Evolutionary conservation across 2,888 invertebrate species (phyloP).

Genomic region (Tromatobia lineatoria): DNA sequence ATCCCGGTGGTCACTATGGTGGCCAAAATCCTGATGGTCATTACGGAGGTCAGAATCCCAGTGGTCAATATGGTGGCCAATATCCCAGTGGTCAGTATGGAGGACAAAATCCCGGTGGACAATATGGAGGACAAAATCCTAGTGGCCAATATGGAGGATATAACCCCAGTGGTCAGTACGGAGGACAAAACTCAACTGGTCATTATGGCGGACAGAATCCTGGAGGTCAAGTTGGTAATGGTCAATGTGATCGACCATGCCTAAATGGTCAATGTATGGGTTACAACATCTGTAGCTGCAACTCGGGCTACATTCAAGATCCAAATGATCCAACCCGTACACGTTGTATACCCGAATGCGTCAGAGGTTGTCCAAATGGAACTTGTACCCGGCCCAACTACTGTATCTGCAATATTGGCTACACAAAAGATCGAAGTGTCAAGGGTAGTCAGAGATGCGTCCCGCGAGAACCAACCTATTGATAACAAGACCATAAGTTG

Average conservation of each 20-base stretch:
- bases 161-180: constrained; percentile 1
- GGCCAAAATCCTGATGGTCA: constrained; percentile 11
- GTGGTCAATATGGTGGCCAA: neutral
- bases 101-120: constrained; percentile 54
- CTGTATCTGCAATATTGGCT: constrained; percentile 91
- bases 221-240: constrained; percentile 71
- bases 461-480: constrained; percentile 81
- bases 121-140: neutral
- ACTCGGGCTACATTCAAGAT: constrained; percentile 84
- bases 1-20: neutral
- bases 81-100: constrained; percentile 53
- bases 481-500: neutral
- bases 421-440: constrained; percentile 87
- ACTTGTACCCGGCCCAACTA: constrained; percentile 91
- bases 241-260: constrained; percentile 84
- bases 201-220: neutral
- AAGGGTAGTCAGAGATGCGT: constrained; percentile 89
- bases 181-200: neutral
- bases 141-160: neutral
- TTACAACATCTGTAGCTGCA: constrained; percentile 83
- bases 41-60: neutral
- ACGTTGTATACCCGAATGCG: constrained; percentile 88
- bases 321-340: constrained; percentile 71
- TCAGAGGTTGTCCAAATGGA: constrained; percentile 91
- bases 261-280: constrained; percentile 86